These are phyloP conservation scores for Zaprionus inermis DNA, from an alignment of 1,140 invertebrate species.

Conservation along the genomic window DNA sequence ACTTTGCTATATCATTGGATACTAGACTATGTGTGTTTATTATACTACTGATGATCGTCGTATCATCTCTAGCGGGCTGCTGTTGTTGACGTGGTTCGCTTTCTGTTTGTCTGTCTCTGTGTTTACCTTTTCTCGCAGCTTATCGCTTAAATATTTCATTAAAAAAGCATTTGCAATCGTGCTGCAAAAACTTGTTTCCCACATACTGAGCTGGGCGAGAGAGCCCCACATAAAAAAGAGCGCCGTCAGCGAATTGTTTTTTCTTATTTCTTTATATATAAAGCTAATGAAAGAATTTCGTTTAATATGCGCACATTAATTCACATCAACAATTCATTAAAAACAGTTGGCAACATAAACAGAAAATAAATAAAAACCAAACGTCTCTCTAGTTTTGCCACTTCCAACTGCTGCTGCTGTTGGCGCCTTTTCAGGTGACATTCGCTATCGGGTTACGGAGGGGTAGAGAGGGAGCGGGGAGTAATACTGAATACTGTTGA, in stretches of 20 bases:
- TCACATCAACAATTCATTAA: conserved; percentile 78
- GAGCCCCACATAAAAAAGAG: conserved; percentile 46
- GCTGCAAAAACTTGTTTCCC: conserved; percentile 74
- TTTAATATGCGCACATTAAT: conserved; percentile 80
- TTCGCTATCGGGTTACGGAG: conserved; percentile 2
- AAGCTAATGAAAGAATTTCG: conserved; percentile 80
- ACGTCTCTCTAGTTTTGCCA: conserved; percentile 7
- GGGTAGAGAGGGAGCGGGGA: not conserved
- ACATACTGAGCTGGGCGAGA: conserved; percentile 17
- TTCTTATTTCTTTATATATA: conserved; percentile 36
- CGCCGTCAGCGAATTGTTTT: conserved; percentile 62
- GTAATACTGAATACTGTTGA: not conserved
- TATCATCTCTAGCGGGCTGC: conserved; percentile 22
- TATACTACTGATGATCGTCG: conserved; percentile 10
- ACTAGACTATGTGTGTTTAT: not conserved
- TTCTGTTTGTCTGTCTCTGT: conserved; percentile 35
- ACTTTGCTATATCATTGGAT: conserved; percentile 22
- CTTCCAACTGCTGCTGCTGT: conserved; percentile 9
- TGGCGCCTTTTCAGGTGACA: conserved; percentile 28
- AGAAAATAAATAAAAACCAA: conserved; percentile 22
- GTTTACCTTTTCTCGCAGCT: conserved; percentile 60
- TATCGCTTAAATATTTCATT: conserved; percentile 77
- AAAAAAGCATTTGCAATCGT: conserved; percentile 76
- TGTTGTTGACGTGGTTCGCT: conserved; percentile 14
- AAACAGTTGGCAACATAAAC: conserved; percentile 55